Percentiles rank a stretch among this genome's conserved stretches.
These are phyloP conservation scores for Phymanthus crucifer DNA, from an alignment of 92 coral and sea anemone species.

Conservation along the genomic window DNA sequence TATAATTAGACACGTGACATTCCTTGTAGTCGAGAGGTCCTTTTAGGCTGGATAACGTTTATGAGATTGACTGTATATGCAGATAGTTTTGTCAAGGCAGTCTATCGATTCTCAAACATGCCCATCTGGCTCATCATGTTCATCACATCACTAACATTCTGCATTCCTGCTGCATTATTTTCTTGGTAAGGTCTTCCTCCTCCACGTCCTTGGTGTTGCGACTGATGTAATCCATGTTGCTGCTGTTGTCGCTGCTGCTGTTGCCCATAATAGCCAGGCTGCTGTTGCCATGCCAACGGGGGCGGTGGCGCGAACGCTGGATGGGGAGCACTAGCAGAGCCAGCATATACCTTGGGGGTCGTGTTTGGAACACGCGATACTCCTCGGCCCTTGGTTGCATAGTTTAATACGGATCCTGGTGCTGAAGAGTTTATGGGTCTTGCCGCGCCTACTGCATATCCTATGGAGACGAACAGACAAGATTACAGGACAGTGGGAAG, in stretches of 20 bases:
- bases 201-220: too few relatives aligned
- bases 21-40: too few relatives aligned
- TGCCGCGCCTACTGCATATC: not conserved
- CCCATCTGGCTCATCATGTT: slow-evolving; percentile 22
- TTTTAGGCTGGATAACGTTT: too few relatives aligned
- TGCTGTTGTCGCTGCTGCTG: not conserved
- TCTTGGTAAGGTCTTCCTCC: slow-evolving; percentile 6
- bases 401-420: slow-evolving; percentile 2
- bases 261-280: not conserved
- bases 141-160: slow-evolving; percentile 21
- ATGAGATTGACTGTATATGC: too few relatives aligned
- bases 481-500: too few relatives aligned
- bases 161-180: slow-evolving; percentile 11
- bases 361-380: slow-evolving; percentile 67
- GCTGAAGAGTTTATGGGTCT: not conserved
- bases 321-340: slow-evolving; percentile 78
- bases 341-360: slow-evolving; percentile 83
- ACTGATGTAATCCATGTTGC: not conserved
- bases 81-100: too few relatives aligned
- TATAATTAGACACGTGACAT: too few relatives aligned
- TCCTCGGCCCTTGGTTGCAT: slow-evolving; percentile 64
- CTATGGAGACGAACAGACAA: not conserved
- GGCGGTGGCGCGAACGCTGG: slow-evolving; percentile 87
- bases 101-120: slow-evolving; percentile 14
- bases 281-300: slow-evolving; percentile 90